Evolutionary conservation across 92 coral and sea anemone genomes (phyloP), one percentile per base, ranked within the genome.

Genomic region (Pocillopora grandis): DNA sequence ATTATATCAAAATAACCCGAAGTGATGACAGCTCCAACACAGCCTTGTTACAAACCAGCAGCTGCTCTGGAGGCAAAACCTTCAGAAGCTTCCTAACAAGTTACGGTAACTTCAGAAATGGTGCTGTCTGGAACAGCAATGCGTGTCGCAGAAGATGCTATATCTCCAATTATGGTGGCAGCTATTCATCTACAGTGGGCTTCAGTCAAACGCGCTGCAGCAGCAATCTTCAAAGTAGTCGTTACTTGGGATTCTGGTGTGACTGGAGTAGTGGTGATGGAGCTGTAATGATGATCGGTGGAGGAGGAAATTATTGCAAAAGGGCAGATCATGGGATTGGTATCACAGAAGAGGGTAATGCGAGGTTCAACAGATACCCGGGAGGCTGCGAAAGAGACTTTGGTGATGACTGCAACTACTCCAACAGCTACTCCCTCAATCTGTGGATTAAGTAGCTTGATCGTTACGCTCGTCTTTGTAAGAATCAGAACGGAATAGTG

Each of bases 191-290:
- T 31, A 89, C 91, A 0, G 14, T 64, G 20, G 87, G 94, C 8
- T 92, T 92, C 31, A 2, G 76, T 7, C 75, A 60, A 59, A 27
- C 81, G 19, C 27, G 69, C 31, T 90, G 95, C 23, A 84, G 73
- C 82, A 58, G 94, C 52, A 80, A 72, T 13, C 74, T 91, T 14
- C 88, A 86, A 19, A 77, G 68, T 20, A 59, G 81, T 4, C n/a
- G 72, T 71, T 55, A 71, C 75, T 36, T 92, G 35, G 88, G 89
- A 36, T 93, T 93, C 78, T 93, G 97, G 97, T 93, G 97, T 78
- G 65, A 91, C 62, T 88, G 92, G 87, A 0, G 17, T 12, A 0
- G 18, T 58, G 85, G 88, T 0, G 90, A 82, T 60, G 93, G 78
- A 16, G 73, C 90, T 1, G 90, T 87, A 75, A 77, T 90, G 79